These are phyloP conservation scores for Edolisoma coerulescens DNA, from an alignment of 2,113 vertebrate species.

Conservation along the genomic window DNA sequence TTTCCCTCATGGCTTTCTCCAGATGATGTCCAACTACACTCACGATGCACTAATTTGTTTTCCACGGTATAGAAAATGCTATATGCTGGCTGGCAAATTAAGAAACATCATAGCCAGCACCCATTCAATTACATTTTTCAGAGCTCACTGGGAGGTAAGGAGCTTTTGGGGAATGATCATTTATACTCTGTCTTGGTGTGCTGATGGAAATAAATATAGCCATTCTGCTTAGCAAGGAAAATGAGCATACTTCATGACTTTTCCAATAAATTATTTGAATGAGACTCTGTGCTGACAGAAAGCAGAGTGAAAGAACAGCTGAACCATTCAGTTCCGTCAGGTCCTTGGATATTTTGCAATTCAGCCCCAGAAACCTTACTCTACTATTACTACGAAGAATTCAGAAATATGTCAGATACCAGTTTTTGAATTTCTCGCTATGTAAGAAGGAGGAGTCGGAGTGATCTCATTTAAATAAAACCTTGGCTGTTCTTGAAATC, in stretches of 20 bases:
- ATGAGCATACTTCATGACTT: background rate
- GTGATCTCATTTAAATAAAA: background rate
- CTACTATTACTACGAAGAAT: background rate
- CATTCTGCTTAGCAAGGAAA: background rate
- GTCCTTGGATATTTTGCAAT: background rate
- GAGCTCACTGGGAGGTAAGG: background rate
- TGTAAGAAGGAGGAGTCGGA: background rate
- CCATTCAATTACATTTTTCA: background rate
- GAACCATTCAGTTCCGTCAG: background rate
- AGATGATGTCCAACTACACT: background rate
- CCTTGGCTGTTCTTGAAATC: background rate
- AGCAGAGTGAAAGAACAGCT: background rate
- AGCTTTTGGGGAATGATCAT: background rate
- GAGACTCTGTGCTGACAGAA: background rate
- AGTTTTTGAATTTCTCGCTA: background rate
- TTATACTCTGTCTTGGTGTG: background rate
- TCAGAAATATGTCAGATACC: background rate
- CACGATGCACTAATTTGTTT: background rate
- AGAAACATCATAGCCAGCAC: background rate
- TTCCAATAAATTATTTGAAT: background rate
- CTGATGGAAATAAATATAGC: background rate
- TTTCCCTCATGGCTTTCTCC: background rate
- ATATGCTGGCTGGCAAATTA: background rate
- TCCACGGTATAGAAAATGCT: background rate
- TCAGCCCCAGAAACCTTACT: background rate